Evolutionary conservation across 92 coral and sea anemone genomes (phyloP).

Genomic region (Bergia puertoricense): DNA sequence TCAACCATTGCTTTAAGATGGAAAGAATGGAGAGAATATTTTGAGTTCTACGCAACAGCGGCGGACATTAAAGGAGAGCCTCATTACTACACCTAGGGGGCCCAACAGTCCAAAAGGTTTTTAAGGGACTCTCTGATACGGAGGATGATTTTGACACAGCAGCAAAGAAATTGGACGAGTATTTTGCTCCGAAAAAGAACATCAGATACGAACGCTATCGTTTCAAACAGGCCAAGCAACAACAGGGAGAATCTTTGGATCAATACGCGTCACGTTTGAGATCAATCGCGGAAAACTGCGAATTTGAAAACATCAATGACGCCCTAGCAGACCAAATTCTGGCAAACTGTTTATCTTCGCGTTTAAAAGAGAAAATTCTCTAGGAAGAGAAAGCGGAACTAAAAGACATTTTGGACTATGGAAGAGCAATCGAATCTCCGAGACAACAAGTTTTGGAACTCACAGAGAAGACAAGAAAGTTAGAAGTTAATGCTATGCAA

Average conservation of each 20-base stretch:
- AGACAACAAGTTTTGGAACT: constrained; percentile 47
- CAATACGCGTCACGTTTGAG: constrained; percentile 38
- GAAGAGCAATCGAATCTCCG: constrained; percentile 38
- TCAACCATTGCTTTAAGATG: constrained; percentile 38
- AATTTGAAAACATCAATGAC: constrained; percentile 38
- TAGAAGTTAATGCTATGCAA: constrained; percentile 30
- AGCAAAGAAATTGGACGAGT: constrained; percentile 28
- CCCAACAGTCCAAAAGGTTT: constrained; percentile 43
- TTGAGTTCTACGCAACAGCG: constrained; percentile 31
- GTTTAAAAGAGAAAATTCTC: constrained; percentile 47
- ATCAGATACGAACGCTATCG: constrained; percentile 41
- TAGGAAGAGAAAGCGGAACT: constrained; percentile 48
- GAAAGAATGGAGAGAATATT: constrained; percentile 50
- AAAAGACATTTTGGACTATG: constrained; percentile 42
- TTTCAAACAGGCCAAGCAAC: constrained; percentile 46
- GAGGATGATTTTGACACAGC: constrained; percentile 46
- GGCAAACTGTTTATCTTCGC: constrained; percentile 30
- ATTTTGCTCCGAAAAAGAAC: constrained; percentile 46
- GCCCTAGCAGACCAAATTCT: constrained; percentile 48
- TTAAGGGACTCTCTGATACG: constrained; percentile 34
- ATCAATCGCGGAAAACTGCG: constrained; percentile 46
- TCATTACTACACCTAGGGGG: constrained; percentile 39
- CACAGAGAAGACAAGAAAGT: constrained; percentile 11
- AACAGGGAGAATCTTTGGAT: constrained; percentile 45
- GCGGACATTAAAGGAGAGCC: constrained; percentile 41